Evolutionary conservation across 1,140 invertebrate species (phyloP).

Genomic region (Drosophila ironensis): DNA sequence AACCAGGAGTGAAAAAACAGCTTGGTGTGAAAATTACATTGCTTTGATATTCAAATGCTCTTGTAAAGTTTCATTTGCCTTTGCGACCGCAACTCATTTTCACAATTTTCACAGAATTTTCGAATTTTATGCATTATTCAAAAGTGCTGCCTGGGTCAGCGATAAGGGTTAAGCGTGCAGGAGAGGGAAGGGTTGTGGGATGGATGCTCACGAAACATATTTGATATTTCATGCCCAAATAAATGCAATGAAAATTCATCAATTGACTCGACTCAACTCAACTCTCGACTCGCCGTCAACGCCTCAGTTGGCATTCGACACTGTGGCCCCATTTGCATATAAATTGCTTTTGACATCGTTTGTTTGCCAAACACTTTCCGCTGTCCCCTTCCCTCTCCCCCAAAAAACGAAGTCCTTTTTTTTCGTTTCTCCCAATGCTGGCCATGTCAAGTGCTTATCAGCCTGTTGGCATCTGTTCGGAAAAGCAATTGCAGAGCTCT

Average conservation of each 20-base stretch:
- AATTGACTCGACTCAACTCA: conserved; percentile 58
- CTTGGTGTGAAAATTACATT: conserved; percentile 27
- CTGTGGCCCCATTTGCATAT: conserved; percentile 68
- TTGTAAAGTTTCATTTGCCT: conserved; percentile 58
- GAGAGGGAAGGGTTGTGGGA: neutral
- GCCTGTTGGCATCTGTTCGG: conserved; percentile 61
- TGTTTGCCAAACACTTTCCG: conserved; percentile 39
- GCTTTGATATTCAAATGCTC: conserved; percentile 79
- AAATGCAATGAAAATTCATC: conserved; percentile 79
- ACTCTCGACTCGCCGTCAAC: conserved; percentile 32
- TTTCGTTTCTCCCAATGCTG: conserved; percentile 18
- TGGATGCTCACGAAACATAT: conserved; percentile 37
- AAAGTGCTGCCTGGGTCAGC: conserved; percentile 51
- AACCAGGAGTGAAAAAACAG: conserved; percentile 8
- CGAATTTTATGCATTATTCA: conserved; percentile 75
- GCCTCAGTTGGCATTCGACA: conserved; percentile 41
- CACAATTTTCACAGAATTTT: conserved; percentile 45
- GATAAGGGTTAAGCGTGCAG: conserved; percentile 52
- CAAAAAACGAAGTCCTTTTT: neutral
- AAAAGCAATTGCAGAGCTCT: conserved; percentile 52
- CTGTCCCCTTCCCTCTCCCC: neutral
- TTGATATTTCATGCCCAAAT: conserved; percentile 76
- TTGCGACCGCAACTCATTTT: conserved; percentile 55
- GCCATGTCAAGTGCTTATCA: conserved; percentile 66
- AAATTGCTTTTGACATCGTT: conserved; percentile 71